Conservation (phyloP, 2,797 vertebrate species). For the Chlorospingus semifuscus region DNA sequence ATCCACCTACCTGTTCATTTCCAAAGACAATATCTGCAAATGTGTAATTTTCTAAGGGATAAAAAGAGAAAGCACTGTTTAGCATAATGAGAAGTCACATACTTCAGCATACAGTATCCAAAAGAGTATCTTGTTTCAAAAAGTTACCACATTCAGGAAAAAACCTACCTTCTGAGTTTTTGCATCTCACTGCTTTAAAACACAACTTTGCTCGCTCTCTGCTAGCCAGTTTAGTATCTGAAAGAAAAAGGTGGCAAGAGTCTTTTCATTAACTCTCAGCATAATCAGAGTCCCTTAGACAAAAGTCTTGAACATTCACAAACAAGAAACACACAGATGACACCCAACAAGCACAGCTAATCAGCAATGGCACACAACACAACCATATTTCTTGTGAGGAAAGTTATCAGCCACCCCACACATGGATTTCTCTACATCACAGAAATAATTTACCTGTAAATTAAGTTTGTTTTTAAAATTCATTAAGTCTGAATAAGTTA, state of each 20-base stretch:
- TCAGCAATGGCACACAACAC: not conserved
- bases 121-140: not conserved
- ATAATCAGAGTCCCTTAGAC: not conserved
- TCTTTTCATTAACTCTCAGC: not conserved
- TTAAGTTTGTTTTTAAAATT: not conserved
- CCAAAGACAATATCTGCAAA: conserved; percentile 94
- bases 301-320: not conserved
- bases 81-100: not conserved
- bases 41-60: conserved; percentile 79
- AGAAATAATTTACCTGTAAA: not conserved
- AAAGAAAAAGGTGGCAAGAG: conserved; percentile 12
- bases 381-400: not conserved
- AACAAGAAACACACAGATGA: not conserved
- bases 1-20: conserved; percentile 86
- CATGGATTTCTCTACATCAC: not conserved
- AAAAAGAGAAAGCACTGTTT: conserved; percentile 26
- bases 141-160: not conserved
- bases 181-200: conserved; percentile 89
- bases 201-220: conserved; percentile 92
- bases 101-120: not conserved
- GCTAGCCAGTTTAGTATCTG: conserved; percentile 90
- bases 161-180: conserved; percentile 80
- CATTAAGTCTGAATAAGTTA: not conserved
- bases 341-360: not conserved
- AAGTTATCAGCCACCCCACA: not conserved